phyloP scores from a whole-genome alignment of 2,797 vertebrate species.

The Hapalemur alaotrensis region DNA sequence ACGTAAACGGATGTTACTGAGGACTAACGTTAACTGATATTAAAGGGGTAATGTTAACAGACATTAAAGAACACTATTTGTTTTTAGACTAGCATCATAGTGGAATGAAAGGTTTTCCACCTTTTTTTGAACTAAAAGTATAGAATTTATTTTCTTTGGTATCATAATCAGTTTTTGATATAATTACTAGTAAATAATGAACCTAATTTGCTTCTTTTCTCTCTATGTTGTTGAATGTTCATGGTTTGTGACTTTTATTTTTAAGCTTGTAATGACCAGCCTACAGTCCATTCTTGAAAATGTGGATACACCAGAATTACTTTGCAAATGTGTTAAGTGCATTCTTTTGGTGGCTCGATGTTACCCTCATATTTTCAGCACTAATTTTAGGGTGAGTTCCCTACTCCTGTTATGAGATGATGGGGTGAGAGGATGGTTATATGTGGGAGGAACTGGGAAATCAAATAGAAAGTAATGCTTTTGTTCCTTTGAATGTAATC shows the following conservation, averaged over 20 bases:
- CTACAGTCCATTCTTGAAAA: constrained; percentile 98
- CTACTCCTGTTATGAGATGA: not conserved
- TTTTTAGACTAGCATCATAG: constrained; percentile 31
- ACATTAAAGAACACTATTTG: not conserved
- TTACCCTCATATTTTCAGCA: constrained; percentile 99
- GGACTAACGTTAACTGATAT: not conserved
- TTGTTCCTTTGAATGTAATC: not conserved
- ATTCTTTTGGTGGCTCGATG: constrained; percentile 97
- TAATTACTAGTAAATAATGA: not conserved
- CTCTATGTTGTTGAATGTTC: constrained; percentile 28
- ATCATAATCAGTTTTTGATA: not conserved
- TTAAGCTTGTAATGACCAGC: constrained; percentile 97
- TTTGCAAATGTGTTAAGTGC: constrained; percentile 97
- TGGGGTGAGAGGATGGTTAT: not conserved
- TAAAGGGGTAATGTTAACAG: constrained; percentile 10
- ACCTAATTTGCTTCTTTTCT: constrained; percentile 10
- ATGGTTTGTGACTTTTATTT: constrained; percentile 56
- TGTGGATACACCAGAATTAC: constrained; percentile 97
- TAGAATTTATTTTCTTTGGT: constrained; percentile 3
- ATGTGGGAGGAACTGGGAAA: not conserved
- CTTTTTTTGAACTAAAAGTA: not conserved
- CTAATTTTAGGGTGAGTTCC: constrained; percentile 96
- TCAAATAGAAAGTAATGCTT: not conserved
- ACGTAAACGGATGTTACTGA: not conserved
- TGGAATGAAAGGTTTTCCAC: not conserved